phyloP scores from a whole-genome alignment of 2,113 vertebrate genomes.

The Dasypus novemcinctus region DNA sequence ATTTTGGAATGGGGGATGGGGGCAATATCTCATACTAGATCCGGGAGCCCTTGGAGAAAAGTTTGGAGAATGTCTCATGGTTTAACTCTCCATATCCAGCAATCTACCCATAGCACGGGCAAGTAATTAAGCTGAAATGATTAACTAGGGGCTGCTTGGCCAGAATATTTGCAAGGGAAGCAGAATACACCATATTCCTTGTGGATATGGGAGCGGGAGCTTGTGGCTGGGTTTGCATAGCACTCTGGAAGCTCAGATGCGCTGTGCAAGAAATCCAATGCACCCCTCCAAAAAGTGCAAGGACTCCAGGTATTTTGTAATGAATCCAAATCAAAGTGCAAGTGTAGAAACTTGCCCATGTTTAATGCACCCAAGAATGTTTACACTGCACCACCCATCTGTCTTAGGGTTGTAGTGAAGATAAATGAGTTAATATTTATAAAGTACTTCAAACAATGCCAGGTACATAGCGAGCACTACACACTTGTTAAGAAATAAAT shows the following conservation, averaged over 20 bases:
- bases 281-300: neutral
- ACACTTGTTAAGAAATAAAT: neutral
- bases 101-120: neutral
- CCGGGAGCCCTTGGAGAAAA: neutral
- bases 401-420: neutral
- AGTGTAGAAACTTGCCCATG: neutral
- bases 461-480: neutral
- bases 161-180: neutral
- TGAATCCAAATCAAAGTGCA: neutral
- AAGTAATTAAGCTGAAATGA: neutral
- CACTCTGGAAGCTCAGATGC: neutral
- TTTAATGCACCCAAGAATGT: neutral
- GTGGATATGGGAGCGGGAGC: neutral
- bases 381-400: neutral
- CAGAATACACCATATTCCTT: neutral
- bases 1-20: neutral
- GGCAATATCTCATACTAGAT: neutral
- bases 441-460: neutral
- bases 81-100: neutral
- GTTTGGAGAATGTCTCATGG: neutral
- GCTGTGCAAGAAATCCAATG: neutral
- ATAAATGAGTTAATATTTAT: too few species aligned
- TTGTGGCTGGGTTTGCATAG: neutral
- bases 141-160: neutral
- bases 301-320: neutral